Conservation (phyloP, 2,113 vertebrate genomes). For the Gobiocypris rarus region DNA sequence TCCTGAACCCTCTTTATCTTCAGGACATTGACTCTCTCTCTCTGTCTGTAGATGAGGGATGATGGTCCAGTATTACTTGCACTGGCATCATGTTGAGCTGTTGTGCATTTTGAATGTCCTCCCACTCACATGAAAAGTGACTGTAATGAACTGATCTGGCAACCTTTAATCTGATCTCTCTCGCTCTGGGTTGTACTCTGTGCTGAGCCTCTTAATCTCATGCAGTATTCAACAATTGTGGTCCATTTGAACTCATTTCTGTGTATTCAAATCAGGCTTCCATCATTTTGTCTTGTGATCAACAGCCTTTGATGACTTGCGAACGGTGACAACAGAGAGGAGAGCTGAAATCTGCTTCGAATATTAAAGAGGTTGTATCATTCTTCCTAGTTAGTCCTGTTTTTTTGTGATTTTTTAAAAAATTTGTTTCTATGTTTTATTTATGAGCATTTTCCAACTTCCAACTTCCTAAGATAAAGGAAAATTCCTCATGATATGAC, state of each 20-base stretch:
- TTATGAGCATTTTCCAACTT: neutral
- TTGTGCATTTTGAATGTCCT: slow-evolving; percentile 43
- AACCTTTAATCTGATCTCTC: slow-evolving; percentile 32
- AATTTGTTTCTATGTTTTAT: neutral
- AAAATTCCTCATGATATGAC: neutral
- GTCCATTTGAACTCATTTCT: slow-evolving; percentile 22
- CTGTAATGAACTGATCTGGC: slow-evolving; percentile 39
- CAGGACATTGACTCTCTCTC: slow-evolving; percentile 30
- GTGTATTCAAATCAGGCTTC: slow-evolving; percentile 24
- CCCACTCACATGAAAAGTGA: slow-evolving; percentile 31
- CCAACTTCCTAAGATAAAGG: neutral
- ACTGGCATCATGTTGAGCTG: slow-evolving; percentile 17
- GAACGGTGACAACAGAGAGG: neutral
- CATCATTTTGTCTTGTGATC: slow-evolving; percentile 22
- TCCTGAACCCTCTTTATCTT: slow-evolving; percentile 33
- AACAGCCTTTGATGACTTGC: neutral
- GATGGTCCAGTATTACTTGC: slow-evolving; percentile 29
- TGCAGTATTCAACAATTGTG: slow-evolving; percentile 6
- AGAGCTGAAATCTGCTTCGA: neutral
- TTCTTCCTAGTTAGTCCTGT: neutral
- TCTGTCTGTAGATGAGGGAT: slow-evolving; percentile 41
- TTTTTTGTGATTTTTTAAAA: neutral
- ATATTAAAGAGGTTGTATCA: neutral
- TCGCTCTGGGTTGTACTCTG: slow-evolving; percentile 9
- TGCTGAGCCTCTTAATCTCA: slow-evolving; percentile 3